Percentiles rank a stretch among this genome's conserved stretches.
phyloP scores from a whole-genome alignment of 2,797 vertebrate species.

The Acipenser oxyrinchus region DNA sequence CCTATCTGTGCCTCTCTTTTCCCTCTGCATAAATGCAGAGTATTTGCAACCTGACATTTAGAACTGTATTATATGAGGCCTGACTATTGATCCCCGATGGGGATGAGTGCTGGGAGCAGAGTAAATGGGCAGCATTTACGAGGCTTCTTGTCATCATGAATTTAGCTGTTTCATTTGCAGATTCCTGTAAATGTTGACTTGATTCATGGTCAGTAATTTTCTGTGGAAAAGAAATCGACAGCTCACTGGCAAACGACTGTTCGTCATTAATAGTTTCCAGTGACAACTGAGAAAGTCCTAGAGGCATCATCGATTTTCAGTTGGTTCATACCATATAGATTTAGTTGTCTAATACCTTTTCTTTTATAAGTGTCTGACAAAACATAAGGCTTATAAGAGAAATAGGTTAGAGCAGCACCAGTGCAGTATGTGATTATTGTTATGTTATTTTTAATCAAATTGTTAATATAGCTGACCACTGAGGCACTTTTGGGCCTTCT shows the following conservation, averaged over 20 bases:
- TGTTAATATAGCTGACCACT: background rate
- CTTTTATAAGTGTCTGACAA: background rate
- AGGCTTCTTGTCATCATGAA: conserved; percentile 69
- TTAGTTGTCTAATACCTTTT: conserved; percentile 35
- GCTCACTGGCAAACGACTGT: conserved; percentile 50
- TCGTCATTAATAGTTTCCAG: conserved; percentile 61
- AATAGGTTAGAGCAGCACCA: too few relatives aligned
- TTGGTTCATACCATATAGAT: conserved; percentile 46
- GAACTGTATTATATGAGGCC: conserved; percentile 54
- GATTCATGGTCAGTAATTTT: conserved; percentile 76
- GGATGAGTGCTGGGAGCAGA: conserved; percentile 54
- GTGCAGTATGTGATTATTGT: background rate
- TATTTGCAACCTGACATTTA: conserved; percentile 56
- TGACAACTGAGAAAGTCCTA: conserved; percentile 55
- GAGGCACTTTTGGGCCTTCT: background rate
- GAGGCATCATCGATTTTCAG: conserved; percentile 56
- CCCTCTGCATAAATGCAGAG: conserved; percentile 48
- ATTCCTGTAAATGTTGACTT: conserved; percentile 73
- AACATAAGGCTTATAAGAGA: too few relatives aligned
- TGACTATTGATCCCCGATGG: conserved; percentile 60
- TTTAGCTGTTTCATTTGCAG: conserved; percentile 74
- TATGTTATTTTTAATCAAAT: background rate
- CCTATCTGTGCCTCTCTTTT: conserved; percentile 18
- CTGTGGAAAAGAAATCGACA: conserved; percentile 47
- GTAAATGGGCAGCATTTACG: conserved; percentile 65